phyloP scores from a whole-genome alignment of 1,140 invertebrate species.

The Pogonomyrmex barbatus region DNA sequence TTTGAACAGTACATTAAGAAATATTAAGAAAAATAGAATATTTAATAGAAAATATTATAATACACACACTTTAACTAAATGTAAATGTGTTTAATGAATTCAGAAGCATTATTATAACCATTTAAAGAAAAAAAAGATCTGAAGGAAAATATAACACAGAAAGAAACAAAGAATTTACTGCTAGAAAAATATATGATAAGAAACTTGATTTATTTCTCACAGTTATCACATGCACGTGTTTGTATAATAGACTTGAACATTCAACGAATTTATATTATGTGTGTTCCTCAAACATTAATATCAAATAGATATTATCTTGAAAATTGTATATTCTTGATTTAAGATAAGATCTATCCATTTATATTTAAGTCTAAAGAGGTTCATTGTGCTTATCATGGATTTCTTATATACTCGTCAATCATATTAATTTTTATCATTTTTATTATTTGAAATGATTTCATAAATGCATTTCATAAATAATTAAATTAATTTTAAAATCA shows the following conservation, averaged over 20 bases:
- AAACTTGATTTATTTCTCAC: not conserved
- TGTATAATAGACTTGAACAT: not conserved
- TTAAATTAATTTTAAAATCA: not conserved
- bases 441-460: not conserved
- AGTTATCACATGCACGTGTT: constrained; percentile 23
- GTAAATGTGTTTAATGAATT: not conserved
- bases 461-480: not conserved
- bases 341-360: constrained; percentile 25
- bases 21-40: not conserved
- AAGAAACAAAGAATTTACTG: not conserved
- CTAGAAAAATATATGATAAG: constrained; percentile 4
- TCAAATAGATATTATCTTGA: constrained; percentile 1
- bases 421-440: not conserved
- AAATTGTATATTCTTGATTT: constrained; percentile 31
- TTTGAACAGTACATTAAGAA: not conserved
- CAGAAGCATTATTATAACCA: no score
- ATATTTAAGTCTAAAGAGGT: constrained; percentile 31
- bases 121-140: not conserved
- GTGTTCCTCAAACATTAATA: constrained; percentile 1
- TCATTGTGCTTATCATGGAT: constrained; percentile 31
- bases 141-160: not conserved
- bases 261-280: not conserved
- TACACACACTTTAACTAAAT: not conserved
- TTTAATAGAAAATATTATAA: not conserved
- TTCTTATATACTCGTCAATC: constrained; percentile 23